These are phyloP conservation scores for Pithecia hirsuta DNA, from an alignment of 2,797 vertebrate genomes.

Conservation along the genomic window DNA sequence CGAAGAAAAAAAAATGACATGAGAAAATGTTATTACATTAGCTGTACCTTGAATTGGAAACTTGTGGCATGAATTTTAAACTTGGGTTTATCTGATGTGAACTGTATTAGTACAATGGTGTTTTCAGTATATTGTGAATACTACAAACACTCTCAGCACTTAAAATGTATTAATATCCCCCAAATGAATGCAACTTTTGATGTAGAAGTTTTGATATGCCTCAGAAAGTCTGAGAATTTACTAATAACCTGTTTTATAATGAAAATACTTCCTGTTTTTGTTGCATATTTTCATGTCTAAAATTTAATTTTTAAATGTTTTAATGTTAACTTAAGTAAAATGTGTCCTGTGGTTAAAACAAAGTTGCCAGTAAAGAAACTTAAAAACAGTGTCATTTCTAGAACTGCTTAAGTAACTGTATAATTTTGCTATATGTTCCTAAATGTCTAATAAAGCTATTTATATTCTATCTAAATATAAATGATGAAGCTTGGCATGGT, in stretches of 20 bases:
- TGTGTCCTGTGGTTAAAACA: conserved; percentile 73
- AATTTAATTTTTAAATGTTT: conserved; percentile 61
- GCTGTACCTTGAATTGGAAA: not conserved
- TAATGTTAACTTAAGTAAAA: conserved; percentile 67
- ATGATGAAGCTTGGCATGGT: not conserved
- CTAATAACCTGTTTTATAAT: not conserved
- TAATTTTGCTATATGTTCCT: conserved; percentile 75
- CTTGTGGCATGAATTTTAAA: not conserved
- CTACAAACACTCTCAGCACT: conserved; percentile 57
- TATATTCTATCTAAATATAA: conserved; percentile 82
- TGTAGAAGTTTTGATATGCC: not conserved
- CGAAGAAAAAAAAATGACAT: not conserved
- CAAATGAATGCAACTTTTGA: conserved; percentile 27
- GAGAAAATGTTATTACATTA: not conserved
- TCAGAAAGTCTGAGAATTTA: not conserved
- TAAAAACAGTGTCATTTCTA: conserved; percentile 65
- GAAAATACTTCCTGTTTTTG: conserved; percentile 51
- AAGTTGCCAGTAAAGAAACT: conserved; percentile 65
- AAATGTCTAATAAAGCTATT: conserved; percentile 74
- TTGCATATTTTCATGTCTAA: not conserved
- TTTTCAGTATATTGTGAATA: conserved; percentile 64
- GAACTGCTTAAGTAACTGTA: conserved; percentile 79
- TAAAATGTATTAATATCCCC: conserved; percentile 67
- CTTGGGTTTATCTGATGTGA: conserved; percentile 22
- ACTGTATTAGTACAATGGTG: conserved; percentile 66